Base-by-base conservation (phyloP, 2,113 vertebrate species). In the Sardina pilchardus region DNA sequence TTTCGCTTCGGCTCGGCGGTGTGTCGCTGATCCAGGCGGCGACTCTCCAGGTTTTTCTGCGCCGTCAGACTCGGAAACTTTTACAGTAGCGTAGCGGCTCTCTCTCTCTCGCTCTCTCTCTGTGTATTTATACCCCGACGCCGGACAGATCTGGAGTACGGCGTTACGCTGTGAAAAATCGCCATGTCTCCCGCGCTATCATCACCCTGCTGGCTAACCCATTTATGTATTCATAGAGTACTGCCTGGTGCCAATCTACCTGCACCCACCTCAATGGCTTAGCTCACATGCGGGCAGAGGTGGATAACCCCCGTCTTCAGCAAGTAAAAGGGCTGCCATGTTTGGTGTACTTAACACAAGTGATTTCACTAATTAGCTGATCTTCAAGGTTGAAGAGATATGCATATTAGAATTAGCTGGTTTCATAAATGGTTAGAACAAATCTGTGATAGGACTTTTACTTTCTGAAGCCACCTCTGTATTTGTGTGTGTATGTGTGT, bases 121-220 rank as follows among this genome's bases (percentile, higher is more conserved):
- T 78, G 34, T 78, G 39, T 78, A 78, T 78, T 17, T 78, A 78
- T 78, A 34, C 26, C 63, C 63, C 63, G 26, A 8, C 26, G 30
- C 26, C 3, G 71, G 26, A 78, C 26, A 34, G 71, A 78, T 78
- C 71, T 78, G 71, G 71, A 34, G 71, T 78, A 78, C 12, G 71
- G 30, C 34, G 4, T 36, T 4, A 5, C 26, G 12, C 30, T 14
- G 26, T 78, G 71, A 78, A 78, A 78, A 78, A 78, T 78, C 4
- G 30, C 71, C 67, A 17, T 19, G 71, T 78, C 71, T 78, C 34
- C 30, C 4, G 0, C 14, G 26, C 30, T 17, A 78, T 78, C 30
- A 34, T 78, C 71, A 78, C 39, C 63, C 12, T 85, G 85, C 44
- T 63, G 82, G 30, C 67, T 50, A 26, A 19, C 44, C 17, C 44